These are phyloP conservation scores for Patiria miniata DNA, from an alignment of 35 echinoderm and acorn worm genomes.

Conservation along the genomic window DNA sequence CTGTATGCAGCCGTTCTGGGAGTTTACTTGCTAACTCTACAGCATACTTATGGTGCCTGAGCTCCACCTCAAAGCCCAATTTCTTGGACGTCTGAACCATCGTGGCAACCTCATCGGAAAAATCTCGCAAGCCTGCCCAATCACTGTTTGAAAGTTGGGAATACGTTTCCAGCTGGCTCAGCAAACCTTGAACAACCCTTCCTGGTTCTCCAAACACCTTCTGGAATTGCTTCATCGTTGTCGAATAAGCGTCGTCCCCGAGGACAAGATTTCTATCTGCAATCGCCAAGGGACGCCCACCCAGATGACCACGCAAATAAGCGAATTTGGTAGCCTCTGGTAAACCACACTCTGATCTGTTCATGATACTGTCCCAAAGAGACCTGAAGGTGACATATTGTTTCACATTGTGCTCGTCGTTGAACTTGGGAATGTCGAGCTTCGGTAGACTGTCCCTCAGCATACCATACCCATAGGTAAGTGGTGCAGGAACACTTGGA, in stretches of 20 bases:
- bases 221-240: conserved; percentile 13
- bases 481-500: not conserved
- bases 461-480: not conserved
- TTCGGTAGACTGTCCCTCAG: conserved; percentile 19
- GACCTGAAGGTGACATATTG: conserved; percentile 39
- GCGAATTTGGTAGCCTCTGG: conserved; percentile 25
- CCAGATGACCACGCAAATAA: conserved; percentile 4
- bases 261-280: conserved; percentile 11
- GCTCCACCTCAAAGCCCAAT: not conserved
- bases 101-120: conserved; percentile 24
- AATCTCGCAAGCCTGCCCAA: conserved; percentile 19
- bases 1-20: conserved; percentile 19
- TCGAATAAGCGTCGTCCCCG: too few relatives aligned
- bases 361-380: conserved; percentile 28
- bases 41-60: conserved; percentile 29
- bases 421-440: not conserved
- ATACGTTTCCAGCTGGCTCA: not conserved
- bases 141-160: not conserved
- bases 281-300: not conserved
- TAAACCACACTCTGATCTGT: not conserved
- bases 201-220: conserved; percentile 21
- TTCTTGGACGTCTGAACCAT: conserved; percentile 2
- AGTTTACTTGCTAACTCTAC: not conserved
- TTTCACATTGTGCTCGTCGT: conserved; percentile 5
- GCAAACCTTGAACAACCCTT: conserved; percentile 17